phyloP scores from a whole-genome alignment of 2,797 vertebrate genomes.

The Arrhamphus sclerolepis region DNA sequence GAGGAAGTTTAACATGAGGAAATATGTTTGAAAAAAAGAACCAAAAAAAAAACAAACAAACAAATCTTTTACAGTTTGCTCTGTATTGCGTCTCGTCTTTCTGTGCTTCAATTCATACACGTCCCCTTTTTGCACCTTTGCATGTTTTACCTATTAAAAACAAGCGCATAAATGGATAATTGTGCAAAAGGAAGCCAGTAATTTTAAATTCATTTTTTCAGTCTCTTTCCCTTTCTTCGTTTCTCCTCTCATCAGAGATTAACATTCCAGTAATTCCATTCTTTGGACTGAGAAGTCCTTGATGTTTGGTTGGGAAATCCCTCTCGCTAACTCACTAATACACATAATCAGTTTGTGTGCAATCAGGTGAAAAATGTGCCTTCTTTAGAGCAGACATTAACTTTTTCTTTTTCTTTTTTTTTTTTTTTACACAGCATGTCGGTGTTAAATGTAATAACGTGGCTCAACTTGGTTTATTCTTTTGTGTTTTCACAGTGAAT shows the following conservation, averaged over 20 bases:
- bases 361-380: conserved; percentile 27
- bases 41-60: too few species aligned
- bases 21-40: too few species aligned
- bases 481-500: conserved; percentile 85
- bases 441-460: not conserved
- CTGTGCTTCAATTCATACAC: not conserved
- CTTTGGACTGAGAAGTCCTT: conserved; percentile 27
- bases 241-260: conserved; percentile 17
- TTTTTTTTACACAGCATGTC: not conserved
- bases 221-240: not conserved
- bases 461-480: not conserved
- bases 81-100: not conserved
- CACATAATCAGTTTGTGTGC: conserved; percentile 31
- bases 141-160: not conserved
- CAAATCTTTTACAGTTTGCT: not conserved
- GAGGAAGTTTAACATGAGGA: not conserved
- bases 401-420: not conserved
- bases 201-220: conserved; percentile 1
- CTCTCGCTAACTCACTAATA: conserved; percentile 27
- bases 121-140: not conserved
- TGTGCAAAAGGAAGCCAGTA: not conserved
- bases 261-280: conserved; percentile 38
- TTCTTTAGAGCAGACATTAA: not conserved
- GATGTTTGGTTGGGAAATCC: conserved; percentile 38
- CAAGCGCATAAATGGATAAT: not conserved